phyloP scores from a whole-genome alignment of 2,113 vertebrate genomes.

The Drymodes brunneopygia region DNA sequence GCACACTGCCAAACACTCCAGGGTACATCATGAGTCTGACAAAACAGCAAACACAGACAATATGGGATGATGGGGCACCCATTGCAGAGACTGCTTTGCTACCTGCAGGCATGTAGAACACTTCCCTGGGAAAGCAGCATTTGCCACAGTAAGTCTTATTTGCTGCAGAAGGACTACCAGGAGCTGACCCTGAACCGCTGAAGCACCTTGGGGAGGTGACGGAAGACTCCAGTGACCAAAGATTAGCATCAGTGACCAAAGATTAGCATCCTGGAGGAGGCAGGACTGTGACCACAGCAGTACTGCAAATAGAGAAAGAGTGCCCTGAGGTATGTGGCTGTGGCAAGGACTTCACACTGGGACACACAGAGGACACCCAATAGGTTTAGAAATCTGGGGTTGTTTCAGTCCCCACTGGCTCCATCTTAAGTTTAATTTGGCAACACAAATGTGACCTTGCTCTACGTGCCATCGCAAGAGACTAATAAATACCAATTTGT shows the following conservation, averaged over 20 bases:
- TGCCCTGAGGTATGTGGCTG: background rate
- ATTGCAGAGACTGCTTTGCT: background rate
- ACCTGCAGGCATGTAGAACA: background rate
- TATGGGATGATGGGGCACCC: background rate
- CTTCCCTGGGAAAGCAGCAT: background rate
- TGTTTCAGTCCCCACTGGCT: background rate
- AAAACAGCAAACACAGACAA: rapidly evolving
- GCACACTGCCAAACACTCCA: background rate
- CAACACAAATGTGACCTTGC: background rate
- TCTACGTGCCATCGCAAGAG: background rate
- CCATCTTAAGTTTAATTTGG: background rate
- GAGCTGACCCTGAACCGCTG: background rate
- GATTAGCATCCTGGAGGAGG: background rate
- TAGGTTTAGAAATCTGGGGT: background rate
- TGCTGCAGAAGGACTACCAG: background rate
- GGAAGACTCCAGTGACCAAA: background rate
- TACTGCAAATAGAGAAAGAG: background rate
- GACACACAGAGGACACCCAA: background rate
- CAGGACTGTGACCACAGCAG: background rate
- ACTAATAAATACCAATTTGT: background rate
- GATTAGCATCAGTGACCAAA: background rate
- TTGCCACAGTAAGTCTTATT: background rate
- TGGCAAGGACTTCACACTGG: background rate
- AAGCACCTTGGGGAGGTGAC: background rate
- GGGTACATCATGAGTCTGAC: rapidly evolving